Evolutionary conservation across 2,797 vertebrate genomes (phyloP).

Genomic region (Gouania willdenowi): DNA sequence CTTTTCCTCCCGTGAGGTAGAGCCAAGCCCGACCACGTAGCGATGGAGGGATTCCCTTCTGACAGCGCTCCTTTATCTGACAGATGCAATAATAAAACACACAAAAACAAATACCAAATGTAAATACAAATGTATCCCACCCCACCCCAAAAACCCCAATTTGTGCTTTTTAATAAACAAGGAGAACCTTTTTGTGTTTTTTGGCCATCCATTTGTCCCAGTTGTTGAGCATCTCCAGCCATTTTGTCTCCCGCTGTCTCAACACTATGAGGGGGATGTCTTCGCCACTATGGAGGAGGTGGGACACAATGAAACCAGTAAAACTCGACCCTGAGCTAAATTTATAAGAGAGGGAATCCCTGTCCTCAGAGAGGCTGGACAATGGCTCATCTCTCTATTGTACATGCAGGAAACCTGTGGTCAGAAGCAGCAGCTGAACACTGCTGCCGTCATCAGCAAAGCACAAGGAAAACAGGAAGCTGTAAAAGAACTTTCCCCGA

Average conservation of each 20-base stretch:
- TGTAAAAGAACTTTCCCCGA: constrained; percentile 45
- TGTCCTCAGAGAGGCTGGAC: neutral
- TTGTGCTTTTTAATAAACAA: neutral
- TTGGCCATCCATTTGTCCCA: constrained; percentile 99
- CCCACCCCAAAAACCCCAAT: no score
- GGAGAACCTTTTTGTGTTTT: constrained; percentile 94
- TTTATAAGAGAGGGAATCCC: neutral
- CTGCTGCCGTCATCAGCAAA: constrained; percentile 31
- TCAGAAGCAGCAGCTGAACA: constrained; percentile 28
- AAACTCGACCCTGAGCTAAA: neutral
- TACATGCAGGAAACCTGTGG: constrained; percentile 47
- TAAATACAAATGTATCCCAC: no score
- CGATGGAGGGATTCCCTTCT: constrained; percentile 94
- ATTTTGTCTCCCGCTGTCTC: constrained; percentile 91
- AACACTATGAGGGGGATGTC: constrained; percentile 86
- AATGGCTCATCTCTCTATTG: constrained; percentile 33
- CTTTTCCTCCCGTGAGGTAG: constrained; percentile 91
- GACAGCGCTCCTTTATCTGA: constrained; percentile 92
- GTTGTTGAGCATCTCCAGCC: constrained; percentile 97
- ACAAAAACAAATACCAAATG: no score
- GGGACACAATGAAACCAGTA: neutral
- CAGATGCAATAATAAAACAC: neutral
- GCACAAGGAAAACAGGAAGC: constrained; percentile 66
- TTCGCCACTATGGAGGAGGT: constrained; percentile 69
- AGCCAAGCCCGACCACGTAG: constrained; percentile 94